Conservation (phyloP, 53 echinoderm and acorn worm species). For the Temnopleurus reevesii region DNA sequence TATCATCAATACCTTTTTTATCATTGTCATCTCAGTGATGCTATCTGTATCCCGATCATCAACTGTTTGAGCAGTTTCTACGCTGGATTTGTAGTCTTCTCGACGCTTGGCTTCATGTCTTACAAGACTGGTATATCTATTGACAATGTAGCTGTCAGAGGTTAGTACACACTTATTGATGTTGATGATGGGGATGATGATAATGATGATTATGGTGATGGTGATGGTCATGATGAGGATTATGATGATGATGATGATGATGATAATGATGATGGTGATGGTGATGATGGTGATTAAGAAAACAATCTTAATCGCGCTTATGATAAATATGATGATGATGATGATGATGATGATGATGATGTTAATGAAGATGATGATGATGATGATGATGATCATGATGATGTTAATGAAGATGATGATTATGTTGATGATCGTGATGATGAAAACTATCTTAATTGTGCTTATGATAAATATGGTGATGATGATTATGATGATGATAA, state of each 20-base stretch:
- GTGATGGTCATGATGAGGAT: too few species aligned
- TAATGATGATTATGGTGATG: too few species aligned
- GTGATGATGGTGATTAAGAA: neutral
- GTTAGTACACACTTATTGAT: constrained; percentile 31
- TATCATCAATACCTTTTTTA: too few species aligned
- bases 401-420: neutral
- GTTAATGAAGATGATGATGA: constrained; percentile 5
- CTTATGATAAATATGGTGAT: neutral
- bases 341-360: neutral
- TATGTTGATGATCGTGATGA: too few species aligned
- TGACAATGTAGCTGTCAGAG: constrained; percentile 73
- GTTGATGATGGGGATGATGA: too few species aligned
- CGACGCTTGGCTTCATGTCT: constrained; percentile 95
- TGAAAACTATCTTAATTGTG: neutral
- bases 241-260: too few species aligned
- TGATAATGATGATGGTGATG: neutral
- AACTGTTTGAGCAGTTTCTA: constrained; percentile 94
- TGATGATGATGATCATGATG: neutral
- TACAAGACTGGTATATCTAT: constrained; percentile 77
- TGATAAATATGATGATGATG: too few species aligned
- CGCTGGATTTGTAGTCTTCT: constrained; percentile 95
- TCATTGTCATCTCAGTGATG: constrained; percentile 65
- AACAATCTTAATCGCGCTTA: neutral
- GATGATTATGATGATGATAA: constrained; percentile 1
- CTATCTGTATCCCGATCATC: constrained; percentile 82